These are phyloP conservation scores for Terrapene triunguis DNA, from an alignment of 2,113 vertebrate species.

Conservation along the genomic window DNA sequence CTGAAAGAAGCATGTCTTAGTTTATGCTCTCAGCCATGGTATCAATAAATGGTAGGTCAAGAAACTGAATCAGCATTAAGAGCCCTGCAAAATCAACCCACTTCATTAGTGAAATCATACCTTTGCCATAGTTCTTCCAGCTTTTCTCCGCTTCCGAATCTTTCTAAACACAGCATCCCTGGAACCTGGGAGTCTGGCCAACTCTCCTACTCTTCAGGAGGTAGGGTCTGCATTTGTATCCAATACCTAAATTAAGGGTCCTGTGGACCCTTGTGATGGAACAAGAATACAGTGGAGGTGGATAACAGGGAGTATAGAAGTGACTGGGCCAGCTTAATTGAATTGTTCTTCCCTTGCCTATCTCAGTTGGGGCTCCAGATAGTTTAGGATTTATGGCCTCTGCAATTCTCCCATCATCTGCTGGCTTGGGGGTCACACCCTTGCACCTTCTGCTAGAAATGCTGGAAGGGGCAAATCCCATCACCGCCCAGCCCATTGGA, in stretches of 20 bases:
- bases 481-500: too few species aligned
- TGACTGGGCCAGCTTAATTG: not conserved
- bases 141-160: not conserved
- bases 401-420: not conserved
- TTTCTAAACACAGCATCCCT: not conserved
- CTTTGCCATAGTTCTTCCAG: not conserved
- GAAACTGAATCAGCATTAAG: not conserved
- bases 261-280: rapidly evolving
- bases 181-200: rapidly evolving
- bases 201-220: not conserved
- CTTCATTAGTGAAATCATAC: rapidly evolving
- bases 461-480: rapidly evolving
- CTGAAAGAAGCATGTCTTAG: not conserved
- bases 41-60: not conserved
- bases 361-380: not conserved
- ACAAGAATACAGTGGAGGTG: rapidly evolving
- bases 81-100: not conserved
- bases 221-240: not conserved
- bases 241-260: not conserved
- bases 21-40: not conserved
- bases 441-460: not conserved
- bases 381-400: not conserved
- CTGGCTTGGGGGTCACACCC: not conserved
- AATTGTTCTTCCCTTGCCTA: not conserved
- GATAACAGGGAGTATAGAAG: not conserved